A percentile compares a stretch with the other conserved stretches of the same genome.
Evolutionary conservation across 1,140 invertebrate species (phyloP).

Genomic region (Tetramorium parvispinum): DNA sequence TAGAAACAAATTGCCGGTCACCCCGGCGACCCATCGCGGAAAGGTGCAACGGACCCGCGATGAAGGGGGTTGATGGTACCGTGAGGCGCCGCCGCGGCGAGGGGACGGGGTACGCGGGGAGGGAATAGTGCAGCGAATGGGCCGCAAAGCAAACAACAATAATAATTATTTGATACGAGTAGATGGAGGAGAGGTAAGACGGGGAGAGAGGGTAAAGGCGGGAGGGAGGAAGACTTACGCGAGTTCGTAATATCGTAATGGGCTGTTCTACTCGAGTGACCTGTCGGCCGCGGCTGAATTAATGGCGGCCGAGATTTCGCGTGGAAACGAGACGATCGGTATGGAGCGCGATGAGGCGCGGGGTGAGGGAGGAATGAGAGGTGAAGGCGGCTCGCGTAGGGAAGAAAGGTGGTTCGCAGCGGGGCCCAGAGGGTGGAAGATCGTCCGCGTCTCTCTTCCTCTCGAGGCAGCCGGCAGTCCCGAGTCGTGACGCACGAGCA

Average conservation of each 20-base stretch:
- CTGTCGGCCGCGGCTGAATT: constrained; percentile 81
- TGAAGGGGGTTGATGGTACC: constrained; percentile 33
- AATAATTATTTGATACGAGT: constrained; percentile 84
- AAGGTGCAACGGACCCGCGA: constrained; percentile 39
- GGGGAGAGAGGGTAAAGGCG: background rate
- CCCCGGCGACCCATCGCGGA: constrained; percentile 75
- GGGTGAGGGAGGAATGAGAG: background rate
- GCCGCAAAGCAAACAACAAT: constrained; percentile 85
- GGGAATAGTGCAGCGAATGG: constrained; percentile 30
- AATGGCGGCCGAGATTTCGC: constrained; percentile 84
- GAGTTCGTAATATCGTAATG: constrained; percentile 82
- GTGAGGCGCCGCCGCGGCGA: constrained; percentile 25
- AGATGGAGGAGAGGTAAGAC: constrained; percentile 32
- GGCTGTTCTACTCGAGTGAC: constrained; percentile 84
- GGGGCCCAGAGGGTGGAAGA: constrained; percentile 30
- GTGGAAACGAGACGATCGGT: constrained; percentile 65
- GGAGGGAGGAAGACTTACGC: constrained; percentile 54
- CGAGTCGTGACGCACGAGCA: constrained; percentile 62
- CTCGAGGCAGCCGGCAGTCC: constrained; percentile 21
- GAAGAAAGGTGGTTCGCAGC: background rate
- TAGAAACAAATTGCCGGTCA: constrained; percentile 81
- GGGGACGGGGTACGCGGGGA: background rate
- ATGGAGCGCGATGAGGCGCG: background rate
- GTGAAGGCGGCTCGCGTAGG: background rate
- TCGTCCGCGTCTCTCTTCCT: constrained; percentile 23